Percentiles rank a stretch among this genome's conserved stretches.
These are phyloP conservation scores for Dorcus parallelipipedus DNA, from an alignment of 2,888 invertebrate genomes.

Conservation along the genomic window DNA sequence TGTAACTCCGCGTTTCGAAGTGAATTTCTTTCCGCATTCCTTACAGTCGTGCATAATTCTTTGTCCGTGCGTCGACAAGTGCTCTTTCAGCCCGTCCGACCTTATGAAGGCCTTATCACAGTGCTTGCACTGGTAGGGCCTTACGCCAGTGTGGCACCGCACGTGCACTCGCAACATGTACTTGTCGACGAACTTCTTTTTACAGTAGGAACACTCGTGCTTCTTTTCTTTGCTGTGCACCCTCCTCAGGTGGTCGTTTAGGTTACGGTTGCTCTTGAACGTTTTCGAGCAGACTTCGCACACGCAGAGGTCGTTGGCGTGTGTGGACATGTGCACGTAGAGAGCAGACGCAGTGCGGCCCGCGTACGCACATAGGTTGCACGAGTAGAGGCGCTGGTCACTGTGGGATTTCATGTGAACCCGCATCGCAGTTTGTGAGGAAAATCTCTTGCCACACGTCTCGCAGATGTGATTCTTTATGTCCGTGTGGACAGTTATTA, in stretches of 20 bases:
- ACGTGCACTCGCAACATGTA: conserved; percentile 37
- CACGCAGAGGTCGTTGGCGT: conserved; percentile 34
- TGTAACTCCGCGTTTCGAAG: conserved; percentile 33
- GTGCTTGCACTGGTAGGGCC: conserved; percentile 35
- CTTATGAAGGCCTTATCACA: conserved; percentile 38
- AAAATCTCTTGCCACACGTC: conserved; percentile 37
- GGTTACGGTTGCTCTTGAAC: conserved; percentile 36
- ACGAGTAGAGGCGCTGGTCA: conserved; percentile 33
- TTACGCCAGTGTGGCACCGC: conserved; percentile 36
- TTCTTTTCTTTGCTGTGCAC: conserved; percentile 36
- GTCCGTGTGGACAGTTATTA: conserved; percentile 36
- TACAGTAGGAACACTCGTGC: conserved; percentile 35
- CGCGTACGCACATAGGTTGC: conserved; percentile 35
- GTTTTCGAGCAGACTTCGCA: conserved; percentile 39
- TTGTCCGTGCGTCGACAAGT: conserved; percentile 33
- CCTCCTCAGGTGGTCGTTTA: conserved; percentile 36
- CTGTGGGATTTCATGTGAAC: conserved; percentile 37
- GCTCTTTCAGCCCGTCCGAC: conserved; percentile 38
- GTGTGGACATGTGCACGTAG: conserved; percentile 38
- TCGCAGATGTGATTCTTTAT: conserved; percentile 38
- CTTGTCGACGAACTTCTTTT: conserved; percentile 36
- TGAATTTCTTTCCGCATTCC: conserved; percentile 35
- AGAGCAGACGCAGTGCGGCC: conserved; percentile 39
- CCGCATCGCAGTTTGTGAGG: conserved; percentile 32
- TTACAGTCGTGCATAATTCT: conserved; percentile 31